Evolutionary conservation across 2,113 vertebrate species (phyloP).

Genomic region (Misgurnus mizolepis): DNA sequence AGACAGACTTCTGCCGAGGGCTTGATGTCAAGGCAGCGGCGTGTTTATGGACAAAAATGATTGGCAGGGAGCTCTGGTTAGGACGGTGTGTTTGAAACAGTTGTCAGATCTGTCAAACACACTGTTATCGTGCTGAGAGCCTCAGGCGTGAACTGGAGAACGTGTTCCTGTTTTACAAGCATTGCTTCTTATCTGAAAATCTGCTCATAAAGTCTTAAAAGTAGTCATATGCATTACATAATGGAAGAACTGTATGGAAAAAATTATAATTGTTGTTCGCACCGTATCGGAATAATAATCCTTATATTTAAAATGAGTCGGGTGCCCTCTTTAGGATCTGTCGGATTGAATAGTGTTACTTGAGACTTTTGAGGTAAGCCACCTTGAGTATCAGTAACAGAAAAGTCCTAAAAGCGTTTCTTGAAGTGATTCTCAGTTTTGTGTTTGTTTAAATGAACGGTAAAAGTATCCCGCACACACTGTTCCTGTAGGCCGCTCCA

Average conservation of each 20-base stretch:
- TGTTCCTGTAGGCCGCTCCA: conserved; percentile 48
- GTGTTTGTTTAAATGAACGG: background rate
- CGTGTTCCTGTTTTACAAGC: conserved; percentile 18
- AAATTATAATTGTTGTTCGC: background rate
- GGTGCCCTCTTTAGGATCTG: too few species aligned
- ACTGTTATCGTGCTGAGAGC: background rate
- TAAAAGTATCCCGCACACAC: conserved; percentile 18
- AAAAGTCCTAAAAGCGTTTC: background rate
- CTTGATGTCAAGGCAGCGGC: background rate
- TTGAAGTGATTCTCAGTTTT: conserved; percentile 22
- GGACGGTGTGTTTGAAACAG: background rate
- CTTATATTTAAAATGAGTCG: too few species aligned
- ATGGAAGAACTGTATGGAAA: background rate
- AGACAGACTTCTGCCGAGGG: background rate
- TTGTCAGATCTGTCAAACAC: conserved; percentile 10
- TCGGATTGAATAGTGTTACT: too few species aligned
- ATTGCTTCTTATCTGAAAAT: background rate
- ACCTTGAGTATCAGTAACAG: background rate
- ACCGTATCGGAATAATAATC: too few species aligned
- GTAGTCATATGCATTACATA: background rate
- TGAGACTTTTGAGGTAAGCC: background rate
- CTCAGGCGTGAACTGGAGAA: conserved; percentile 2
- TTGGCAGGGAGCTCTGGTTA: background rate
- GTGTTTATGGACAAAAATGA: background rate
- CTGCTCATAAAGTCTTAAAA: background rate